Evolutionary conservation across 2,797 vertebrate species (phyloP).

Genomic region (Phoxinus dragarum): DNA sequence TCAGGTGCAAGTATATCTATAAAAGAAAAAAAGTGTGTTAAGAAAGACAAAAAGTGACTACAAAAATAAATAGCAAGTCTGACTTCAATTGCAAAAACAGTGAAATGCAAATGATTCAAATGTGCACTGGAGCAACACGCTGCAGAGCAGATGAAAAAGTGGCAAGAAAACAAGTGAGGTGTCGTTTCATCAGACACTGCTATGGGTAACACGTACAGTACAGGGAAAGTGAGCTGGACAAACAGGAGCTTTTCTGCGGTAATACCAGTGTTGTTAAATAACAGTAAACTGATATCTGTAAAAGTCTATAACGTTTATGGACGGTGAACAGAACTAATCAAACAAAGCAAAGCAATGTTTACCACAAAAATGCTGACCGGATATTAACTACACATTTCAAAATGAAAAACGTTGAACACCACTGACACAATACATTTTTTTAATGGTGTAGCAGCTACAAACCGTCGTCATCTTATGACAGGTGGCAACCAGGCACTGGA

Average conservation of each 20-base stretch:
- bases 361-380: background rate
- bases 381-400: slow-evolving; percentile 16
- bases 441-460: background rate
- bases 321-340: slow-evolving; percentile 5
- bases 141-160: slow-evolving; percentile 12
- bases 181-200: background rate
- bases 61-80: background rate
- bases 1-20: slow-evolving; percentile 93
- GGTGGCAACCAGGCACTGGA: background rate
- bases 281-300: background rate
- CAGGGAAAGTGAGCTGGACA: background rate
- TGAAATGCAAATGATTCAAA: slow-evolving; percentile 36
- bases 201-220: background rate
- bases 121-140: background rate
- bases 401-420: background rate
- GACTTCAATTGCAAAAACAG: slow-evolving; percentile 22
- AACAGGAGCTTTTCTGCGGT: background rate
- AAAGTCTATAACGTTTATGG: background rate
- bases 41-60: background rate
- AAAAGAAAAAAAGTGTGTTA: slow-evolving; percentile 11
- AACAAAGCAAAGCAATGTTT: background rate
- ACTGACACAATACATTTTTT: background rate
- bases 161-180: background rate
- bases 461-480: background rate
- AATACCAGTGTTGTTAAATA: background rate